Percentiles rank a stretch among this genome's conserved stretches.
These are phyloP conservation scores for Condylura cristata DNA, from an alignment of 2,113 vertebrate species.

Conservation along the genomic window DNA sequence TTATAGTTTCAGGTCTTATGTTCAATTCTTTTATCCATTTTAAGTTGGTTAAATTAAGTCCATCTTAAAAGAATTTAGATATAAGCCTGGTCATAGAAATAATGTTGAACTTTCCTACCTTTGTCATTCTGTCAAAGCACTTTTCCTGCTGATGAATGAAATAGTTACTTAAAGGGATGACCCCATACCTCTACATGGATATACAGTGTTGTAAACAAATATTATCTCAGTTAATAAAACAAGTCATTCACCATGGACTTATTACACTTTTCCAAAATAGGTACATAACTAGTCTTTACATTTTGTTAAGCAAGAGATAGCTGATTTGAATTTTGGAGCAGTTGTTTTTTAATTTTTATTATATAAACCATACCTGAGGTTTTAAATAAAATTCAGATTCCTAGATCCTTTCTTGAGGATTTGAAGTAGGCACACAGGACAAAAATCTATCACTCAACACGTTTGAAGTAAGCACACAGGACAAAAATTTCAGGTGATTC, in stretches of 20 bases:
- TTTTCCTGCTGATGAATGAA: neutral
- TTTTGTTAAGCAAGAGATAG: neutral
- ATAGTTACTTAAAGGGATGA: no score
- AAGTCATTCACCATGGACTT: neutral
- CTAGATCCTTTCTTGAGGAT: neutral
- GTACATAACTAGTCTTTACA: neutral
- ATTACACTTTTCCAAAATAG: neutral
- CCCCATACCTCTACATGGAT: no score
- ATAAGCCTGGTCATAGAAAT: neutral
- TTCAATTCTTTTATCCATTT: no score
- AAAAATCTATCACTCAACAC: neutral
- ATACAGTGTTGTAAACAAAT: no score
- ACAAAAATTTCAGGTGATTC: neutral
- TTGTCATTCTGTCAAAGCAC: neutral
- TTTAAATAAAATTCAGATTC: neutral
- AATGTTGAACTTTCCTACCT: neutral
- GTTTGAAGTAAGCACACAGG: neutral
- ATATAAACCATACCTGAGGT: neutral
- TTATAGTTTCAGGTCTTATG: no score
- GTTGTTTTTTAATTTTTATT: neutral
- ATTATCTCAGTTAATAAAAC: no score
- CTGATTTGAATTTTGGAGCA: neutral
- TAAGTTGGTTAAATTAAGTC: neutral
- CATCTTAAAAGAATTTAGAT: neutral
- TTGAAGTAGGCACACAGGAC: neutral